Evolutionary conservation across 2,797 vertebrate species (phyloP).

Genomic region (Urosaurus nigricauda): DNA sequence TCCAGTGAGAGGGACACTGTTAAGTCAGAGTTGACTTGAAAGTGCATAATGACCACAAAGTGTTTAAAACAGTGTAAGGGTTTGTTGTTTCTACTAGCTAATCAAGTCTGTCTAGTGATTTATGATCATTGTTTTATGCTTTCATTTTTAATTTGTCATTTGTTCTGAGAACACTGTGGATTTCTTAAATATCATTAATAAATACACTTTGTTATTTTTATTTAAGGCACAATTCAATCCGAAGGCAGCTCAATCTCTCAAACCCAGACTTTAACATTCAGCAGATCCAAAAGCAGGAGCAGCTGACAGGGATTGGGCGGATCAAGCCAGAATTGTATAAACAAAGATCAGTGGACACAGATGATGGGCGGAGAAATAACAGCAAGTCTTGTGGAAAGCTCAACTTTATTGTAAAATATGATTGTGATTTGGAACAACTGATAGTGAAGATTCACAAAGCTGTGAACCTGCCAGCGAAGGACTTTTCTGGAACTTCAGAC

Average conservation of each 20-base stretch:
- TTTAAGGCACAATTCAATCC: conserved; percentile 93
- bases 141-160: not conserved
- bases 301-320: conserved; percentile 93
- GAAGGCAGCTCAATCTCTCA: conserved; percentile 96
- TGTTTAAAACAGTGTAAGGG: not conserved
- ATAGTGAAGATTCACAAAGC: conserved; percentile 99
- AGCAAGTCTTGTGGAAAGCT: conserved; percentile 92
- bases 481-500: conserved; percentile 98
- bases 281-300: conserved; percentile 96
- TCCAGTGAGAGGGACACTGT: no score
- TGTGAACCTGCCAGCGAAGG: conserved; percentile 95
- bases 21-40: no score
- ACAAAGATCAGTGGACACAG: conserved; percentile 93
- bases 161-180: not conserved
- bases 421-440: conserved; percentile 96
- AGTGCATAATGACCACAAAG: no score
- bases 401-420: conserved; percentile 95
- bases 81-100: conserved; percentile 30
- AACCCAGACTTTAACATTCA: conserved; percentile 98
- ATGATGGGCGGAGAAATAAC: conserved; percentile 86
- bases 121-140: not conserved
- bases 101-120: conserved; percentile 35
- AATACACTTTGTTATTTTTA: conserved; percentile 46
- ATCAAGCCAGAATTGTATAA: conserved; percentile 98
- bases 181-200: not conserved